phyloP scores from a whole-genome alignment of 2,888 invertebrate genomes.

The Agriopis leucophaearia region DNA sequence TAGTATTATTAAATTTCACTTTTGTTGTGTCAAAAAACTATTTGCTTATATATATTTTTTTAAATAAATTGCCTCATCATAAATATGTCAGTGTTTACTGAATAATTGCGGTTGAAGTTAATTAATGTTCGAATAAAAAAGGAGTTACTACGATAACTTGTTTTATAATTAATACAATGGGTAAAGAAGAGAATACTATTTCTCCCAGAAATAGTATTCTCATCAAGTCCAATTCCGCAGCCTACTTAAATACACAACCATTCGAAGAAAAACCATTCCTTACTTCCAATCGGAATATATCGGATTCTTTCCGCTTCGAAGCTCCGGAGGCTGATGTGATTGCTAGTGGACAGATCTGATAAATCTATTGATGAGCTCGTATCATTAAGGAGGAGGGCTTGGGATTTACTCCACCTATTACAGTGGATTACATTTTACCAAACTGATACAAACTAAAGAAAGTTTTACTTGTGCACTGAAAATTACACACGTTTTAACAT shows the following conservation, averaged over 20 bases:
- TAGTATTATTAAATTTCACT: too few species aligned
- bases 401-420: conserved; percentile 1
- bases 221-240: too few species aligned
- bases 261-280: conserved; percentile 9
- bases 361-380: conserved; percentile 39
- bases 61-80: too few species aligned
- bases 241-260: background rate
- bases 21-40: too few species aligned
- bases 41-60: too few species aligned
- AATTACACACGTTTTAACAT: background rate
- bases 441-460: background rate
- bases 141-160: too few species aligned
- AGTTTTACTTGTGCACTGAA: background rate
- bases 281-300: conserved; percentile 43
- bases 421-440: background rate
- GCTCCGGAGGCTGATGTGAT: conserved; percentile 42
- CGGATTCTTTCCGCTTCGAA: conserved; percentile 46
- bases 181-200: too few species aligned
- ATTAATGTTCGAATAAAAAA: too few species aligned
- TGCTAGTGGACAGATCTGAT: conserved; percentile 35
- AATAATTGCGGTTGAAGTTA: too few species aligned
- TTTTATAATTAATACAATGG: too few species aligned
- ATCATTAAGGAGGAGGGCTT: conserved; percentile 20
- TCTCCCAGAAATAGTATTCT: too few species aligned
- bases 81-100: too few species aligned